Evolutionary conservation across 2,797 vertebrate genomes (phyloP).

Genomic region (Enteromius unitaeniatus): DNA sequence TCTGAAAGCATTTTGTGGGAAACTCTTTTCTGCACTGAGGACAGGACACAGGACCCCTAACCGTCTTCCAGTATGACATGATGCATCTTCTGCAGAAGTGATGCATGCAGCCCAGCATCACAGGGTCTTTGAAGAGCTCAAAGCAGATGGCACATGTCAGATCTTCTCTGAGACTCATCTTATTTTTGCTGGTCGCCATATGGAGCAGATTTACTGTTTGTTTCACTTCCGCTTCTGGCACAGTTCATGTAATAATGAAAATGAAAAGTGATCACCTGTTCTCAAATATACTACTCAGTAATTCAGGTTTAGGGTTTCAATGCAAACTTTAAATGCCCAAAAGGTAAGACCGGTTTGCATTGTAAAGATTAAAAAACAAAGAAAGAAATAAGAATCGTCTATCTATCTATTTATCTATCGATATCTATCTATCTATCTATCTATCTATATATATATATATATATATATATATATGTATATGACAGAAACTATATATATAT

Average conservation of each 20-base stretch:
- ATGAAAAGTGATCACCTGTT: slow-evolving; percentile 13
- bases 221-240: slow-evolving; percentile 54
- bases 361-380: not conserved
- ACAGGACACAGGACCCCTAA: slow-evolving; percentile 72
- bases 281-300: not conserved
- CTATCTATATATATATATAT: no score
- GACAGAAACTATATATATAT: no score
- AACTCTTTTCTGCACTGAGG: slow-evolving; percentile 85
- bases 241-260: not conserved
- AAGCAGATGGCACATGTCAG: slow-evolving; percentile 89
- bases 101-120: slow-evolving; percentile 91
- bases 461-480: no score
- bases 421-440: no score
- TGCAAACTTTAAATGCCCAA: not conserved
- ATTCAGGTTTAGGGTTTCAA: not conserved
- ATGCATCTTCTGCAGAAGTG: slow-evolving; percentile 89
- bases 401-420: no score
- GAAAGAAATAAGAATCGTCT: no score
- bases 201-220: slow-evolving; percentile 1
- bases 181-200: slow-evolving; percentile 58
- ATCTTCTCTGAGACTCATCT: slow-evolving; percentile 82
- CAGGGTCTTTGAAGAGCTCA: slow-evolving; percentile 85
- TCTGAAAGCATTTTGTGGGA: slow-evolving; percentile 78
- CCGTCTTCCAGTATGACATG: slow-evolving; percentile 80
- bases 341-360: not conserved